A percentile compares a stretch with the other conserved stretches of the same genome.
phyloP scores from a whole-genome alignment of 1,140 invertebrate genomes.

The Brachionus asplanchnoidis region DNA sequence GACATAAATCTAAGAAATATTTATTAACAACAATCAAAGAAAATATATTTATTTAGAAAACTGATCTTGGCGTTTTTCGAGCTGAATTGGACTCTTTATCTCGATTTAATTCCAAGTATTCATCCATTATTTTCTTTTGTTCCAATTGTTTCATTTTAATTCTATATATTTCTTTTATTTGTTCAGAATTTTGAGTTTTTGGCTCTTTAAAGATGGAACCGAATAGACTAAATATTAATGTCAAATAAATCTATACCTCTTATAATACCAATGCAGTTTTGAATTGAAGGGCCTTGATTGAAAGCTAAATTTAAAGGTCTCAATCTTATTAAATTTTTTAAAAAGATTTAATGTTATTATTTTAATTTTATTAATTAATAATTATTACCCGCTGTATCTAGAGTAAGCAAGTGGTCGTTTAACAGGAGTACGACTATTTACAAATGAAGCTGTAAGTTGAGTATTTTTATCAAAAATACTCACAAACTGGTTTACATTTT shows the following conservation, averaged over 20 bases:
- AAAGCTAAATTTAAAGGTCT: neutral
- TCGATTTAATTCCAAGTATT: neutral
- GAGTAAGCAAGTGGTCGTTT: neutral
- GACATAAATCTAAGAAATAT: neutral
- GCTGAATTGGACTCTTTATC: neutral
- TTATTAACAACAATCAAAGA: no score
- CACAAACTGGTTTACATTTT: constrained; percentile 5
- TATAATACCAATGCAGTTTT: neutral
- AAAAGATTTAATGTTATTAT: no score
- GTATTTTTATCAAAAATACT: neutral
- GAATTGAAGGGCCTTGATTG: neutral
- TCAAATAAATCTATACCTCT: neutral
- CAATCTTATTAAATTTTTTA: neutral
- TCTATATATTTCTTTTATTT: constrained; percentile 17
- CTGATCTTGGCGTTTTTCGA: neutral
- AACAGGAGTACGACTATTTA: neutral
- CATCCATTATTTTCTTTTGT: neutral
- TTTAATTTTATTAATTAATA: no score
- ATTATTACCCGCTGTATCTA: constrained; percentile 1
- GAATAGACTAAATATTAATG: no score
- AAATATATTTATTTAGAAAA: neutral
- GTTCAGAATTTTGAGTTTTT: neutral
- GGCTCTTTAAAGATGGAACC: neutral
- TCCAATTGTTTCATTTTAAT: constrained; percentile 14
- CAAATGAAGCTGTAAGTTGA: neutral